Conservation (phyloP, 2,797 vertebrate genomes). For the Prionace glauca region DNA sequence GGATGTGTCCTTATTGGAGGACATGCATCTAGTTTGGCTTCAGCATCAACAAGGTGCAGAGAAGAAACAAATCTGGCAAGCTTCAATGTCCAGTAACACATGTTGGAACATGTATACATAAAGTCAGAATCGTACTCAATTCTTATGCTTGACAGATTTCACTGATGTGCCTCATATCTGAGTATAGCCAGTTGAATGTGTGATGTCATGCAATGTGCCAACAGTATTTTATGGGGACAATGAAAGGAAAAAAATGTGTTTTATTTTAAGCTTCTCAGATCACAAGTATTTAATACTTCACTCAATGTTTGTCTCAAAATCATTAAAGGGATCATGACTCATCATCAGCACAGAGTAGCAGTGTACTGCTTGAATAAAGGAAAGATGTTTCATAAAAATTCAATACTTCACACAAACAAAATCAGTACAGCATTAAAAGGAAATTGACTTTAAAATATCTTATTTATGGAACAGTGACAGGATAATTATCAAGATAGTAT, state of each 20-base stretch:
- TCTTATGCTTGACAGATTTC: neutral
- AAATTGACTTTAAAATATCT: constrained; percentile 11
- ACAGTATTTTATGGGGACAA: neutral
- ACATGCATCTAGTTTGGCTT: neutral
- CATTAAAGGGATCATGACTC: neutral
- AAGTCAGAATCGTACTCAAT: neutral
- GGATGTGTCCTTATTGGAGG: neutral
- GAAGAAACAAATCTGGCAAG: neutral
- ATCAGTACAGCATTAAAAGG: neutral
- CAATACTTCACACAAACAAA: neutral
- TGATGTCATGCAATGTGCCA: neutral
- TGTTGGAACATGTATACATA: neutral
- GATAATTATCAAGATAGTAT: neutral
- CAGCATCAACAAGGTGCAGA: neutral
- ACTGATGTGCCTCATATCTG: neutral
- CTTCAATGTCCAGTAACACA: neutral
- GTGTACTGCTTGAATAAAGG: neutral
- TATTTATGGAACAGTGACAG: neutral
- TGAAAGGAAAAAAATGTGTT: neutral
- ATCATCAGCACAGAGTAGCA: neutral
- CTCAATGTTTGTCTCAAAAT: neutral
- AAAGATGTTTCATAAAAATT: constrained; percentile 12
- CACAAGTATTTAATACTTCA: constrained; percentile 13
- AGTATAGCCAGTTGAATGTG: neutral
- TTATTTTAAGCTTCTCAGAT: constrained; percentile 9